Evolutionary conservation across 2,888 invertebrate genomes (phyloP).

Genomic region (Coelinius sp.): DNA sequence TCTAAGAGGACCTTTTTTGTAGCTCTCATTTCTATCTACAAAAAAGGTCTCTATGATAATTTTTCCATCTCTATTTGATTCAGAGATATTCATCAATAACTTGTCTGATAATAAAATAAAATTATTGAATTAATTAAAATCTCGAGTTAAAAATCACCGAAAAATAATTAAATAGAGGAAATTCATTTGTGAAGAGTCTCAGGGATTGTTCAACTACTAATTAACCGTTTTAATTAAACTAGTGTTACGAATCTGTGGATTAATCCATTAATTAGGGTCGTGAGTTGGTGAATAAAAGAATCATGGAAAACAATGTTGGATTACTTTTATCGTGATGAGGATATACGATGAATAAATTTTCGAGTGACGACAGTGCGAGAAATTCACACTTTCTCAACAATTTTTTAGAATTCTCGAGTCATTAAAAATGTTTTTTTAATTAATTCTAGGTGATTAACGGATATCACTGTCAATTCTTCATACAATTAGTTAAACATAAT

Average conservation of each 20-base stretch:
- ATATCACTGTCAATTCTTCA: too few relatives aligned
- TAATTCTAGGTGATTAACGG: neutral
- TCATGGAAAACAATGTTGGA: constrained; percentile 23
- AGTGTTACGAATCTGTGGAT: constrained; percentile 15
- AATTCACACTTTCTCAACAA: constrained; percentile 47
- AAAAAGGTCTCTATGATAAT: too few relatives aligned
- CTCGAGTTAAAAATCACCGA: too few relatives aligned
- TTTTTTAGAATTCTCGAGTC: constrained; percentile 15
- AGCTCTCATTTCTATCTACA: too few relatives aligned
- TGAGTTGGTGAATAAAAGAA: constrained; percentile 1
- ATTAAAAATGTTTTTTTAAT: constrained; percentile 8
- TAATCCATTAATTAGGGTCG: constrained; percentile 20
- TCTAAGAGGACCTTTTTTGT: neutral
- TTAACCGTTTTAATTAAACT: neutral
- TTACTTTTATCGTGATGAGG: constrained; percentile 23
- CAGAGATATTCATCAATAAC: too few relatives aligned
- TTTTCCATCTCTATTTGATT: too few relatives aligned
- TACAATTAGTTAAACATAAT: too few relatives aligned
- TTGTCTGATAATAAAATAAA: too few relatives aligned
- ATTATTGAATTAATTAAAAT: too few relatives aligned
- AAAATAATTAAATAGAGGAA: too few relatives aligned
- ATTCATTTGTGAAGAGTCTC: too few relatives aligned
- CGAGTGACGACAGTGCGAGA: constrained; percentile 1
- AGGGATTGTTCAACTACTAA: neutral
- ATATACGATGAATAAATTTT: neutral